phyloP scores from a whole-genome alignment of 2,888 invertebrate genomes.

The Eristalinus sepulchralis region DNA sequence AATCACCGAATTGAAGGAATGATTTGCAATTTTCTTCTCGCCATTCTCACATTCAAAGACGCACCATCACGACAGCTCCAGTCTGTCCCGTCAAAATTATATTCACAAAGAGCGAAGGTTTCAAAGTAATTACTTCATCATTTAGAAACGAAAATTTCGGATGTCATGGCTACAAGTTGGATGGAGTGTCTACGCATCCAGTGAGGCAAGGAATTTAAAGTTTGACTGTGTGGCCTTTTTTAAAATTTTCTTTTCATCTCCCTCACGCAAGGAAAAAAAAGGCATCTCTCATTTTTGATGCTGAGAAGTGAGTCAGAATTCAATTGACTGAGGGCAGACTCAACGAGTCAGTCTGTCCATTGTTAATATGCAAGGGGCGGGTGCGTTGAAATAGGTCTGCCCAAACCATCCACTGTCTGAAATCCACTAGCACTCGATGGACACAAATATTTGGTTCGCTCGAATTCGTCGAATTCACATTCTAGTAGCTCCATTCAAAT shows the following conservation, averaged over 20 bases:
- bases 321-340: not conserved
- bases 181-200: not conserved
- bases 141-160: conserved; percentile 22
- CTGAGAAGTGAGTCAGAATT: not conserved
- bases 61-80: not conserved
- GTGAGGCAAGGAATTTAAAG: conserved; percentile 3
- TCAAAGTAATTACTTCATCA: conserved; percentile 19
- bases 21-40: conserved; percentile 15
- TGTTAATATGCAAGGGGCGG: too few species aligned
- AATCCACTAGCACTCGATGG: not conserved
- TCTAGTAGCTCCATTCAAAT: not conserved
- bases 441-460: not conserved
- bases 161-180: conserved; percentile 15
- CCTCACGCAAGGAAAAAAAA: not conserved
- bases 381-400: not conserved
- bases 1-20: conserved; percentile 19
- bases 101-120: conserved; percentile 2
- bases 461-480: not conserved
- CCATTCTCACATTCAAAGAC: not conserved
- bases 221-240: not conserved
- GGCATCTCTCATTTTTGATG: not conserved
- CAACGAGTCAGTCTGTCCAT: not conserved
- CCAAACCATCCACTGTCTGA: not conserved
- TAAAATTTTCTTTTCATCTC: not conserved
- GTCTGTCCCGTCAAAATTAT: not conserved